These are phyloP conservation scores for Nomada lathburiana DNA, from an alignment of 2,888 invertebrate species.

Conservation along the genomic window DNA sequence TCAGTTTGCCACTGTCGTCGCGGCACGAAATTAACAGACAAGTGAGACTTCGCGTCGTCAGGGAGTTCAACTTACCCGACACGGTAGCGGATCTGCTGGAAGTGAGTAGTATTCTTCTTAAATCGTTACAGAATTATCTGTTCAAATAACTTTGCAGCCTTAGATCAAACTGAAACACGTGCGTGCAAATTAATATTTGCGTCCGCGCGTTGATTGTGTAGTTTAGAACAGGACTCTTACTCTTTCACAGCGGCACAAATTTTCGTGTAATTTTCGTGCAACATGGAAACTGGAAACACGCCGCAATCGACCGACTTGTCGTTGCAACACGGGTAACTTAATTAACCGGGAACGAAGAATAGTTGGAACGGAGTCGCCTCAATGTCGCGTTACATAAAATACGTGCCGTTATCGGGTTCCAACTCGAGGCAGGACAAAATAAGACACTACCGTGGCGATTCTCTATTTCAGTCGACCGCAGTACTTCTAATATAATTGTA, in stretches of 20 bases:
- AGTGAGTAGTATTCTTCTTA: slow-evolving; percentile 71
- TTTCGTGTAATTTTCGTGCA: background rate
- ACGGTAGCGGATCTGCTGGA: slow-evolving; percentile 92
- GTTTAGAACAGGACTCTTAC: no score
- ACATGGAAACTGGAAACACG: background rate
- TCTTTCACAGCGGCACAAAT: no score
- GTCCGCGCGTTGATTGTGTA: no score
- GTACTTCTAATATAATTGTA: background rate
- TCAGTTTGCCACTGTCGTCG: slow-evolving; percentile 90
- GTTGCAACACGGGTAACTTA: background rate
- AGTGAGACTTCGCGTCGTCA: slow-evolving; percentile 93
- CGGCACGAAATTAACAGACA: slow-evolving; percentile 91
- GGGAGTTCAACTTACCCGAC: slow-evolving; percentile 97
- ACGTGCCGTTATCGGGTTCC: background rate
- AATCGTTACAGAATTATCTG: background rate
- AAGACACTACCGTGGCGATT: background rate
- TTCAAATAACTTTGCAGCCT: background rate
- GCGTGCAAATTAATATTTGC: no score
- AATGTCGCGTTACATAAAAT: slow-evolving; percentile 43
- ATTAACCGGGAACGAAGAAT: slow-evolving; percentile 1
- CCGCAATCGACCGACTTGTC: background rate
- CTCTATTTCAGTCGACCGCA: slow-evolving; percentile 27
- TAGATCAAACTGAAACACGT: no score
- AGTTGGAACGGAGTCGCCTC: background rate
- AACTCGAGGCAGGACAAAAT: background rate